Evolutionary conservation across 2,113 vertebrate genomes (phyloP).

Genomic region (Equus przewalskii): DNA sequence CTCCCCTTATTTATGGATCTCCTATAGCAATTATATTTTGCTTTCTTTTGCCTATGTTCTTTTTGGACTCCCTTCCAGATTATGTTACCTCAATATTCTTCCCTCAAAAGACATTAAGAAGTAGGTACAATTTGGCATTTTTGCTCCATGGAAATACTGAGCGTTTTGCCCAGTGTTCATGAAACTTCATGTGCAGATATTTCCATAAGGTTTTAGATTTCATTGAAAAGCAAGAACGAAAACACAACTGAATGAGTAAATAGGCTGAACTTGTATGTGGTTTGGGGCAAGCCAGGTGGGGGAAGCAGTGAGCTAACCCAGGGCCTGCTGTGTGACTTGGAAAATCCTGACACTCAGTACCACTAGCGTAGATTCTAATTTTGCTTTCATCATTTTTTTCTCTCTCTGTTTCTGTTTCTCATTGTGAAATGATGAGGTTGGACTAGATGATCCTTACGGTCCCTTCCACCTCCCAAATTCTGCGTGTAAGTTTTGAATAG

Average conservation of each 20-base stretch:
- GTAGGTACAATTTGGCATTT: neutral
- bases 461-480: neutral
- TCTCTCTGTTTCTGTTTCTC: neutral
- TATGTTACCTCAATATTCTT: neutral
- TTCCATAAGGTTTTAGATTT: conserved; percentile 10
- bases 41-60: neutral
- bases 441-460: neutral
- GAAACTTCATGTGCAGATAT: neutral
- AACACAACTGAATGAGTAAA: neutral
- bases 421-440: neutral
- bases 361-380: neutral
- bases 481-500: neutral
- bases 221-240: neutral
- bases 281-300: neutral
- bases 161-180: neutral
- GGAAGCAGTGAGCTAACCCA: neutral
- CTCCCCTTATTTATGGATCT: neutral
- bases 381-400: neutral
- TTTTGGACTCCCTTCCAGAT: neutral
- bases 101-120: neutral
- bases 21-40: neutral
- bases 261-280: neutral
- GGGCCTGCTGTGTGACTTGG: no score
- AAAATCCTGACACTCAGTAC: neutral
- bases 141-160: neutral